phyloP scores from a whole-genome alignment of 2,113 vertebrate species.

The Zosterops pallidus region DNA sequence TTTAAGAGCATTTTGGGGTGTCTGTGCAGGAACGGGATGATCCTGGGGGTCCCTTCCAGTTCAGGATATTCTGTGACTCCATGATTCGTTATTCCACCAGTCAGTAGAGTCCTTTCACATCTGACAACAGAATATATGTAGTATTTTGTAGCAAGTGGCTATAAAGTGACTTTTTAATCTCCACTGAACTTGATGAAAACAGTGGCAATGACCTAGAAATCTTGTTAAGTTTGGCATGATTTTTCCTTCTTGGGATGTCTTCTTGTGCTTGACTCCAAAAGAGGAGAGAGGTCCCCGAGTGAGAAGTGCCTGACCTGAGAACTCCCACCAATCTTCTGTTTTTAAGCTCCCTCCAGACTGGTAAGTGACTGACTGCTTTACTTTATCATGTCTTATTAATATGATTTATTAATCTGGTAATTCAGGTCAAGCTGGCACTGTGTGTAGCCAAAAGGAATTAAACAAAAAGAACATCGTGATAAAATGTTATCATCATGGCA shows the following conservation, averaged over 20 bases:
- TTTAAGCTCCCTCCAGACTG: not conserved
- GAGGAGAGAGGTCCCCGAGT: not conserved
- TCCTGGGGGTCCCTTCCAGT: accelerated
- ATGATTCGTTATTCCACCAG: not conserved
- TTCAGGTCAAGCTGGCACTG: not conserved
- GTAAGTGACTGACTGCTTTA: not conserved
- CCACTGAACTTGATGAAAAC: not conserved
- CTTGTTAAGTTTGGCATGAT: not conserved
- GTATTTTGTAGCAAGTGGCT: not conserved
- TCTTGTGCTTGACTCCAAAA: not conserved
- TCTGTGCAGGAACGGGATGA: not conserved
- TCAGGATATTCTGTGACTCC: not conserved
- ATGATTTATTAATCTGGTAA: slow-evolving; percentile 11
- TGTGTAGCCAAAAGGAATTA: not conserved
- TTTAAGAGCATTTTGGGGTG: not conserved
- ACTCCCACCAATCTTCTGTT: not conserved
- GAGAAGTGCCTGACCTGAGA: not conserved
- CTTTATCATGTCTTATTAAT: not conserved
- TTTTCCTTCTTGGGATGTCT: not conserved
- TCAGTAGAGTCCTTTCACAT: not conserved
- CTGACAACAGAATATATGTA: not conserved
- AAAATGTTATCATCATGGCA: not conserved
- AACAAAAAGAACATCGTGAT: not conserved
- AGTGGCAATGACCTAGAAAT: not conserved
- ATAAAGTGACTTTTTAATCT: not conserved